Percentiles rank a stretch among this genome's conserved stretches.
Evolutionary conservation across 2,113 vertebrate species (phyloP).

Genomic region (Lynx canadensis): DNA sequence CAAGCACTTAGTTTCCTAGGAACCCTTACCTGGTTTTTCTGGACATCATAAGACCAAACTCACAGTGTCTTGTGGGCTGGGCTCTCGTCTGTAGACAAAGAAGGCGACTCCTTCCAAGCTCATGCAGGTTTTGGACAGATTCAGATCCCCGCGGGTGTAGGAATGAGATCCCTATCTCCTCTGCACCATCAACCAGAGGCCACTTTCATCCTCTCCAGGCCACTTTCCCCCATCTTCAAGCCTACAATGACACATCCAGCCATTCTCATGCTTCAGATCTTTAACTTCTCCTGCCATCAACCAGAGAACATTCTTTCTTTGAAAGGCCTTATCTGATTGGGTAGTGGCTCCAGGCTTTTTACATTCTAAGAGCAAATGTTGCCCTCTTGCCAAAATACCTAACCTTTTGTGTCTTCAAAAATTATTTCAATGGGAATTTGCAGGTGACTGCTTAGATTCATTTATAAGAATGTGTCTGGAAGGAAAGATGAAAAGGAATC

Average conservation of each 20-base stretch:
- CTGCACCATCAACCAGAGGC: not conserved
- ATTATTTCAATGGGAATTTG: not conserved
- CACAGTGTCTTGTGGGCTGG: not conserved
- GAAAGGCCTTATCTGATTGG: not conserved
- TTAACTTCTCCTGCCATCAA: not conserved
- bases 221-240: no score
- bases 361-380: not conserved
- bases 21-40: not conserved
- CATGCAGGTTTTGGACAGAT: not conserved
- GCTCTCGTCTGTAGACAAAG: not conserved
- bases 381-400: not conserved
- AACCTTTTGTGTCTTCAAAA: not conserved
- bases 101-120: not conserved
- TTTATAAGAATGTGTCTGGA: not conserved
- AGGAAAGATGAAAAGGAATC: not conserved
- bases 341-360: not conserved
- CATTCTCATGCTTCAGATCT: not conserved
- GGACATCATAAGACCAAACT: not conserved
- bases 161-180: not conserved
- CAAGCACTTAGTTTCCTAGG: not conserved
- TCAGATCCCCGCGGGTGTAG: not conserved
- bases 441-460: not conserved
- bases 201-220: not conserved
- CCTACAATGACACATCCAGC: rapidly evolving
- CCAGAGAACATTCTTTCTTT: not conserved